Conservation (phyloP, 2,888 invertebrate species). For the Phoenoteleia sp. region DNA sequence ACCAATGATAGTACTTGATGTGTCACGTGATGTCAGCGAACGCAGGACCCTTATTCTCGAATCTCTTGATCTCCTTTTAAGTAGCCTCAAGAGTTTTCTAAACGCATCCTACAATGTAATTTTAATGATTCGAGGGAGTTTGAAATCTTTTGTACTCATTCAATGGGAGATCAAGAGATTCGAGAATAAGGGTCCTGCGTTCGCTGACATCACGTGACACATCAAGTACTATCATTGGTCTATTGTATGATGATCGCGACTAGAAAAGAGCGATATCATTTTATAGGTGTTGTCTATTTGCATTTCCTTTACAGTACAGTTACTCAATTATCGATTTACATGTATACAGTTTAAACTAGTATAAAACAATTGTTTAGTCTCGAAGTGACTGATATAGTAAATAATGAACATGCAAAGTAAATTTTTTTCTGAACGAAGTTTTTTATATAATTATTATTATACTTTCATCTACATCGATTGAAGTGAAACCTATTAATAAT, state of each 20-base stretch:
- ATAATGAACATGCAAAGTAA: too few species aligned
- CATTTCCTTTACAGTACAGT: too few species aligned
- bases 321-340: too few species aligned
- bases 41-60: constrained; percentile 34
- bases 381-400: background rate
- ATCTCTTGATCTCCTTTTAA: constrained; percentile 47
- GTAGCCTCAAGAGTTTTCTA: constrained; percentile 15
- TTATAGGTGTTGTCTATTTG: too few species aligned
- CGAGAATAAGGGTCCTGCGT: constrained; percentile 33
- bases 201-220: constrained; percentile 44
- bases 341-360: too few species aligned
- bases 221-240: constrained; percentile 36
- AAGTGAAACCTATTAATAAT: constrained; percentile 15
- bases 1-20: constrained; percentile 35
- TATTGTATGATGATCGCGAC: too few species aligned
- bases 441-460: constrained; percentile 13
- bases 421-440: too few species aligned
- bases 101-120: constrained; percentile 35
- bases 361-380: too few species aligned
- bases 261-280: constrained; percentile 35
- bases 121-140: constrained; percentile 32
- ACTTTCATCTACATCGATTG: constrained; percentile 3
- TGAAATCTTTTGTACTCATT: constrained; percentile 33
- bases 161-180: constrained; percentile 40
- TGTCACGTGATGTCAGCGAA: constrained; percentile 46